Base-by-base conservation (phyloP, 2,113 vertebrate genomes). In the Oryzias curvinotus region DNA sequence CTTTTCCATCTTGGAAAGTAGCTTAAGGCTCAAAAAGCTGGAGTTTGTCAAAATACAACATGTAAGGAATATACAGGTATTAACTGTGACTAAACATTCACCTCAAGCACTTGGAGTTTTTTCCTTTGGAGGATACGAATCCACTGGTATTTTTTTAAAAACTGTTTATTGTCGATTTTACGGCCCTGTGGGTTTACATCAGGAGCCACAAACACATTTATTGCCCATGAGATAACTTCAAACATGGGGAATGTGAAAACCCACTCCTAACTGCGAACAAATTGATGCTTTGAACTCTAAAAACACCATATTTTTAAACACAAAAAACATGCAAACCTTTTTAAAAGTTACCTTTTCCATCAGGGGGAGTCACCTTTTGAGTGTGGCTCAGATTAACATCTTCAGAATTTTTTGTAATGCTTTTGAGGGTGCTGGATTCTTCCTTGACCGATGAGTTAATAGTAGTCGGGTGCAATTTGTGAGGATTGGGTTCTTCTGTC, bases 1-100 rank as follows among this genome's bases (percentile, higher is more conserved):
- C 46, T 67, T 66, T 67, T 63, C 47, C 56, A 58, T 51, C 65
- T 55, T 45, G 12, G 36, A 64, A 48, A 42, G 25, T 36, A 50
- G 56, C 49, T 51, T 1, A 5, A 75, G 63, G 71, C 62, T 52
- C 18, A 60, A 48, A n/a, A 53, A 58, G 28, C 30, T 49, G 12
- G 4, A 64, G 43, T 58, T 16, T 73, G 26, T 42, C n/a, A 57
- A 18, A 45, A 53, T 42, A 46, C 53, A 28, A 46, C 45, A 25
- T 57, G 25, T 47, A 49, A 68, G 42, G 57, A 64, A 42, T 30
- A 59, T 65, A 19, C 46, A 69, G 45, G 59, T 43, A 57, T 16
- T 42, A 60, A 56, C 58, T 26, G 45, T 50, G 41, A 67, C 2
- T 49, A 44, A 52, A 18, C n/a, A 43, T 52, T 56, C 41, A 55